These are phyloP conservation scores for Talpa occidentalis DNA, from an alignment of 2,113 vertebrate genomes.

Conservation along the genomic window DNA sequence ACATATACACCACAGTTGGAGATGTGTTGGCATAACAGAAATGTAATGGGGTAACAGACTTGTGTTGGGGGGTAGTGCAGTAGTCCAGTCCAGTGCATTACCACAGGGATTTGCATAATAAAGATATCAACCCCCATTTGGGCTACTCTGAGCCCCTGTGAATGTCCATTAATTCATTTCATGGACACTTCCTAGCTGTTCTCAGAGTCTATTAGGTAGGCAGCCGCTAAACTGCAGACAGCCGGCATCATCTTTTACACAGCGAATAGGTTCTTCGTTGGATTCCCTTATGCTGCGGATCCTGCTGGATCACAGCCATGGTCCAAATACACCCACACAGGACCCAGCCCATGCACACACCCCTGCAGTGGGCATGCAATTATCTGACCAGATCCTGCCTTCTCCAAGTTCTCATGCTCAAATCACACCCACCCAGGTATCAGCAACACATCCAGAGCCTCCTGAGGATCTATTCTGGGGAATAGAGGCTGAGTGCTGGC, in stretches of 20 bases:
- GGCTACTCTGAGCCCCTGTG: background rate
- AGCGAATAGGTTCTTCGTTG: background rate
- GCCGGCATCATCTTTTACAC: background rate
- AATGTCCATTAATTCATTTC: background rate
- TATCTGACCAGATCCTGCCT: background rate
- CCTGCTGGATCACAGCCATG: background rate
- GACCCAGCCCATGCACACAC: background rate
- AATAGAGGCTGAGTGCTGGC: background rate
- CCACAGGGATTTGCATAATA: background rate
- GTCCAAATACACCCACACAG: background rate
- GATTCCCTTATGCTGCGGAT: background rate
- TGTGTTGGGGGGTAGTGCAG: background rate
- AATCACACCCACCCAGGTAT: background rate
- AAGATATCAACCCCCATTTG: background rate
- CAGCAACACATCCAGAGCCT: background rate
- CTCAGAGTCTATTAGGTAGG: background rate
- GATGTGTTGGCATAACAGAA: background rate
- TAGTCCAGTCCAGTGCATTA: background rate
- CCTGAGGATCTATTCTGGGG: background rate
- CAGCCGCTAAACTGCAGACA: background rate
- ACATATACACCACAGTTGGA: background rate
- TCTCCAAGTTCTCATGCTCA: fast-evolving
- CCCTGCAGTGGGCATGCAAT: background rate
- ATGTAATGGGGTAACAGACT: background rate
- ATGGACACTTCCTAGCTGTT: background rate